These are phyloP conservation scores for Rafetus swinhoei DNA, from an alignment of 2,113 vertebrate genomes.

Conservation along the genomic window DNA sequence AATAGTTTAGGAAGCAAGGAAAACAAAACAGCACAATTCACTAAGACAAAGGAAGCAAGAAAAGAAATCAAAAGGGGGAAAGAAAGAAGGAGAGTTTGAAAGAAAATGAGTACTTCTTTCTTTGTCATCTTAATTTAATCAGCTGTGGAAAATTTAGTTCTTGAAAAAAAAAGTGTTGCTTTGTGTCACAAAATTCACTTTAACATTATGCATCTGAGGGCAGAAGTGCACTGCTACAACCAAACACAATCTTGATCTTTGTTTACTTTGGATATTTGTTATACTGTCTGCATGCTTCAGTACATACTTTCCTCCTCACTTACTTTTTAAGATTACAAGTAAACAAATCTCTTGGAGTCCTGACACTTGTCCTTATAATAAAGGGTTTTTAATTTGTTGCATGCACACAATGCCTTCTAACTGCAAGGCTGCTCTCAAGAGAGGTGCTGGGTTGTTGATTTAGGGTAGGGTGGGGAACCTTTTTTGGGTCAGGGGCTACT, in stretches of 20 bases:
- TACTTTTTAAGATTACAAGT: neutral
- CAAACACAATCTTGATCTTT: neutral
- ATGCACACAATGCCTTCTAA: neutral
- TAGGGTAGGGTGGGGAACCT: too few species aligned
- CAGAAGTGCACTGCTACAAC: neutral
- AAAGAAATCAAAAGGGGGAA: neutral
- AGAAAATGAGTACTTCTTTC: neutral
- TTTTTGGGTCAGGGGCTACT: too few species aligned
- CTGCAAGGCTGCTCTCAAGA: neutral
- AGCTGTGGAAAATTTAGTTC: neutral
- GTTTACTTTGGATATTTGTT: neutral
- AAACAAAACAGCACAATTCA: neutral
- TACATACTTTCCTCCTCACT: neutral
- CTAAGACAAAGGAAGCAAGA: neutral
- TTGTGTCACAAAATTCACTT: neutral
- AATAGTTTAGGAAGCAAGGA: neutral
- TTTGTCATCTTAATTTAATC: neutral
- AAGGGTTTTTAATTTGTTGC: neutral
- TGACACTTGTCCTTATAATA: constrained; percentile 8
- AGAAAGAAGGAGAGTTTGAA: neutral
- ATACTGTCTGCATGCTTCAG: neutral
- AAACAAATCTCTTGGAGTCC: neutral
- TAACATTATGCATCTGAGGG: neutral
- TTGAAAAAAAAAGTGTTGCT: neutral
- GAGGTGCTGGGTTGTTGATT: neutral